Evolutionary conservation across 2,797 vertebrate genomes (phyloP).

Genomic region (Nasua narica): DNA sequence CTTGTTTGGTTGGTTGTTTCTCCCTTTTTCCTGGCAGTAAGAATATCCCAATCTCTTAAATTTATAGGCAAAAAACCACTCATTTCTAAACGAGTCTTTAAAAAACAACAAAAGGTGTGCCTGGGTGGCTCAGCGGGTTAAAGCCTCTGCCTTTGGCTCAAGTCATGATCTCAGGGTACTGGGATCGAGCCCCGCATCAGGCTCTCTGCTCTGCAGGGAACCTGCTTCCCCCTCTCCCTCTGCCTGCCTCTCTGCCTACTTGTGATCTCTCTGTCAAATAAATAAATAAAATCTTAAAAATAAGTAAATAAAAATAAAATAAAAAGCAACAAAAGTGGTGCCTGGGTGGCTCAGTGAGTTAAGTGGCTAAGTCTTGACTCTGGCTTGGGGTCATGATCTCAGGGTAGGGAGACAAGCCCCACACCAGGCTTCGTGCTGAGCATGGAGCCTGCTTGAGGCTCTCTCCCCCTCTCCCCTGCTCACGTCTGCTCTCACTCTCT

Average conservation of each 20-base stretch:
- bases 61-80: constrained; percentile 40
- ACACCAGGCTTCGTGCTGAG: background rate
- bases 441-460: background rate
- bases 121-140: background rate
- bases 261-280: too few species aligned
- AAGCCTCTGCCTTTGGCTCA: background rate
- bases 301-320: background rate
- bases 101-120: background rate
- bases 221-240: too few species aligned
- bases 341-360: background rate
- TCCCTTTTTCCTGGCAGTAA: background rate
- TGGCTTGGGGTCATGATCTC: too few species aligned
- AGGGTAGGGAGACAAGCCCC: background rate
- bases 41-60: constrained; percentile 11
- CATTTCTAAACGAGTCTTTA: background rate
- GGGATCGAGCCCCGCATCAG: too few species aligned
- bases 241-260: too few species aligned
- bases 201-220: too few species aligned
- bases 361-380: background rate
- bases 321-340: background rate
- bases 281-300: too few species aligned
- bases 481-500: background rate
- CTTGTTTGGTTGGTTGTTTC: background rate
- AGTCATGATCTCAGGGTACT: too few species aligned
- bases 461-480: background rate